Base-by-base conservation (phyloP, 23 tunicate species). In the Oikopleura dioica region DNA sequence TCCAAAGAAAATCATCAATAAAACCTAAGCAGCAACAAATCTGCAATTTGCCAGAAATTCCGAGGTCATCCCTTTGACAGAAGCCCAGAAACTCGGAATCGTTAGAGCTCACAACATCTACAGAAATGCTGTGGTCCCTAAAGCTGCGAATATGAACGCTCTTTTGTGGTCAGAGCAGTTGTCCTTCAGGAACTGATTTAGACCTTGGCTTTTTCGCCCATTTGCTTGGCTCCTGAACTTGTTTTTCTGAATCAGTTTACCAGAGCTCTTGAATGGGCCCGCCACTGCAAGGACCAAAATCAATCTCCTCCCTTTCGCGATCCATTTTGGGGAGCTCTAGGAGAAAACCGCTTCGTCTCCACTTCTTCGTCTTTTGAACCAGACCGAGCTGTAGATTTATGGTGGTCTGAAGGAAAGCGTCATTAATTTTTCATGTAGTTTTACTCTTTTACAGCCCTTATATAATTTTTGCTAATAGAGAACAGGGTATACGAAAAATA, bases 371-470 rank as follows among this genome's bases (percentile, higher is more conserved):
- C 16, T 28, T 63, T 63, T 2, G 72, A 63, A 28, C 72, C 72
- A 28, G 72, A 63, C 33, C 29, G 72, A 5, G 72, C 72, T 23
- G 72, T 63, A 2, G 72, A 63, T 63, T 63, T 63, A 28, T 63
- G 72, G 72, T 63, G 72, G 72, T 63, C 72, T 21, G 72, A 63
- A 63, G 72, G n/a, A n/a, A n/a, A n/a, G n/a, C n/a, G n/a, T n/a
- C n/a, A n/a, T n/a, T n/a, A n/a, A n/a, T n/a, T n/a, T 63, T 23
- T 23, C 33, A 63, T 16, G 26, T 28, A 63, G 33, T 12, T 31
- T 31, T 63, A 63, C 30, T 31, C 29, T 21, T 24, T 63, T 63
- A 63, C n/a, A n/a, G n/a, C n/a, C n/a, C n/a, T n/a, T n/a, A n/a
- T n/a, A n/a, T n/a, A n/a, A n/a, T n/a, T n/a, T n/a, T n/a, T n/a